These are phyloP conservation scores for Bellardia pandia DNA, from an alignment of 2,888 invertebrate genomes.

Conservation along the genomic window DNA sequence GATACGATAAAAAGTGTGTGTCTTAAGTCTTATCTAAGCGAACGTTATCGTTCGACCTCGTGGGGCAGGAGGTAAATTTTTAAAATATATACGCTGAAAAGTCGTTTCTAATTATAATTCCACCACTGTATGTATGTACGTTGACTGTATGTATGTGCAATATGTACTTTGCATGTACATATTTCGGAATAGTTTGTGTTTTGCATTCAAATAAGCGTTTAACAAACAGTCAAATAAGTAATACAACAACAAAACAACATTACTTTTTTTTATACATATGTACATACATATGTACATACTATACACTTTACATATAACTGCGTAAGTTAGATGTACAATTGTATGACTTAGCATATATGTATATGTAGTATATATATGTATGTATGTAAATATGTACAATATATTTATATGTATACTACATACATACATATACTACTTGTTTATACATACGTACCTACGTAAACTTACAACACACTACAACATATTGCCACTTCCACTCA, in stretches of 20 bases:
- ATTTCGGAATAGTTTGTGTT: constrained; percentile 65
- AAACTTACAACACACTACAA: constrained; percentile 17
- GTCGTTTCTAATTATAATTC: too few relatives aligned
- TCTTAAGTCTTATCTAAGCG: too few relatives aligned
- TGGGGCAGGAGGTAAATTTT: too few relatives aligned
- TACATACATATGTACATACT: neutral
- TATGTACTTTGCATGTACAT: constrained; percentile 17
- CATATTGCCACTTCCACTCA: constrained; percentile 32
- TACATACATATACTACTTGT: neutral
- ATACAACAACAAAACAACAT: constrained; percentile 1
- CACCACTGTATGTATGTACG: too few relatives aligned
- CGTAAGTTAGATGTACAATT: neutral
- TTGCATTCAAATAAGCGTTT: constrained; percentile 68
- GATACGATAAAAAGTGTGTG: too few relatives aligned
- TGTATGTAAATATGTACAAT: too few relatives aligned
- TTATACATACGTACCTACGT: neutral
- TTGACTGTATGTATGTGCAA: neutral
- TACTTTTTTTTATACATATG: neutral
- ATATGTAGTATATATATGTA: neutral
- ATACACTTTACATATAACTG: neutral
- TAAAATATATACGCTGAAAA: too few relatives aligned
- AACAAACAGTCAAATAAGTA: constrained; percentile 42
- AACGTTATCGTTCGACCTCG: too few relatives aligned
- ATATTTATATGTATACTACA: too few relatives aligned
- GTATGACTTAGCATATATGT: neutral